Base-by-base conservation (phyloP, 2,888 invertebrate genomes). In the Blomia tropicalis region DNA sequence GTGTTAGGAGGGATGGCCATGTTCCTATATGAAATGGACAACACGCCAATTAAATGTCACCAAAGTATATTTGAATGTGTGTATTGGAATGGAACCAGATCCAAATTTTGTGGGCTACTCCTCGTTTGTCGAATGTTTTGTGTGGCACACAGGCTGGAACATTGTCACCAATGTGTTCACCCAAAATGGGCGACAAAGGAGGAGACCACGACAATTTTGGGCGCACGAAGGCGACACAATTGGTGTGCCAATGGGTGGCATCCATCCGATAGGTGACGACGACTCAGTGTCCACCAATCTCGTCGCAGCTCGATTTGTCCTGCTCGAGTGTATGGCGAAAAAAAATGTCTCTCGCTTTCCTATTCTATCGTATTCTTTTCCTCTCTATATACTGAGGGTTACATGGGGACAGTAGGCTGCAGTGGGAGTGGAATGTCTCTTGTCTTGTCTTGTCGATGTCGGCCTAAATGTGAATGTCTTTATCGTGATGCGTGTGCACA, bases 161-260 rank as follows among this genome's bases (percentile, higher is more conserved):
- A 25, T 27, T 22, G 51, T 7, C 7, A 47, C 51, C 7, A 7
- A 11, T 47, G 51, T 7, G 51, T 27, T 7, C 7, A 7, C 7
- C 14, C 27, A 19, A 7, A 47, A 7, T 25, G 51, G 51, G 51
- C 22, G 27, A 27, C 23, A 47, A 47, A 47, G 51, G 27, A 47
- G 51, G 23, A 47, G 51, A 27, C 22, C 36, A n/a, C n/a, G n/a
- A n/a, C n/a, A n/a, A n/a, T n/a, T n/a, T n/a, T n/a, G n/a, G 36
- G 36, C 36, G 36, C 36, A 11, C 36, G 36, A 47, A 27, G 27
- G 51, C 51, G 51, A 47, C 51, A 47, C 51, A 11, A 47, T 47
- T 47, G n/a, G n/a, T n/a, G 51, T n/a, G 51, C 51, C 27, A 47
- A 47, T 27, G n/a, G 51, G 27, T 11, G n/a, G 51, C 51, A 27